Evolutionary conservation across 2,888 invertebrate species (phyloP).

Genomic region (Ophonus ardosiacus): DNA sequence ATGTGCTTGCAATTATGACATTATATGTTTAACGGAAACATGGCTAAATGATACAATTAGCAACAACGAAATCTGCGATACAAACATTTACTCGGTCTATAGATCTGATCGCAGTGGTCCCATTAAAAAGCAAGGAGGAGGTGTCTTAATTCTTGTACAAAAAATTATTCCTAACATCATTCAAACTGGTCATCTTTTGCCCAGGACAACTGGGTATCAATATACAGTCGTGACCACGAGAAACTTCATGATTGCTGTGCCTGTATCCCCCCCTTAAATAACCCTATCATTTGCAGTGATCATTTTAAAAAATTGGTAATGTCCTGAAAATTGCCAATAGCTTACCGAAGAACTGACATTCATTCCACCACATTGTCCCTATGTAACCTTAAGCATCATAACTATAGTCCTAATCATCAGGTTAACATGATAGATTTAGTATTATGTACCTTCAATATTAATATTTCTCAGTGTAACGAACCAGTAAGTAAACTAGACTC

Average conservation of each 20-base stretch:
- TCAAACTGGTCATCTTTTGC: background rate
- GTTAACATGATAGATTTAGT: background rate
- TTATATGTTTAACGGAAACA: background rate
- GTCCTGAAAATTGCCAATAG: background rate
- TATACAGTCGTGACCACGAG: background rate
- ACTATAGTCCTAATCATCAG: background rate
- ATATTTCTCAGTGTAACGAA: background rate
- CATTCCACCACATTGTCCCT: background rate
- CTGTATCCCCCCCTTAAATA: background rate
- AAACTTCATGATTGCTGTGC: background rate
- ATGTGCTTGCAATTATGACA: background rate
- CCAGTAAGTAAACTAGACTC: background rate
- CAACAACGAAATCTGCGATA: background rate
- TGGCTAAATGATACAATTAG: background rate
- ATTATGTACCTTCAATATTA: background rate
- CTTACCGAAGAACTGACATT: background rate
- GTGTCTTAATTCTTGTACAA: background rate
- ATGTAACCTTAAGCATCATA: background rate
- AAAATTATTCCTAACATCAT: background rate
- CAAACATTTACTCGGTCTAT: background rate
- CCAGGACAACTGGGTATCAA: background rate
- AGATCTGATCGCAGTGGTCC: background rate
- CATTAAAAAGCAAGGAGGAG: background rate
- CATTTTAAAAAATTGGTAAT: background rate
- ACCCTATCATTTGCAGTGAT: background rate